A percentile compares a stretch with the other conserved stretches of the same genome.
Conservation (phyloP, 2,797 vertebrate genomes). For the Eulemur mongoz region DNA sequence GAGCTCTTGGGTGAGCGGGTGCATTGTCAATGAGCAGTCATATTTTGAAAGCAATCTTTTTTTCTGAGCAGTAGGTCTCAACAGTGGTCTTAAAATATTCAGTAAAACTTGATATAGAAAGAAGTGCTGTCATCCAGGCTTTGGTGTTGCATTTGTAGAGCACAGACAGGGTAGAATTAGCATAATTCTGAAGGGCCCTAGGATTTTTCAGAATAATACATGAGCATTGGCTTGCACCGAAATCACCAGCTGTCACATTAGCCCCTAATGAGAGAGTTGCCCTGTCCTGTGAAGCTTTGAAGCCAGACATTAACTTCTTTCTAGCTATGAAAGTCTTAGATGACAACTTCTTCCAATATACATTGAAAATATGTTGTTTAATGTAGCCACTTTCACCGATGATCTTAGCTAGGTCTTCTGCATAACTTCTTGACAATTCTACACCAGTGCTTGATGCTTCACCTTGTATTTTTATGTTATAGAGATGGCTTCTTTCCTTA, state of each 20-base stretch:
- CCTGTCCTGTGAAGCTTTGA: neutral
- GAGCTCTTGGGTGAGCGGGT: neutral
- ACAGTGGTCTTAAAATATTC: neutral
- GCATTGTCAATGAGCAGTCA: neutral
- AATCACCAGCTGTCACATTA: neutral
- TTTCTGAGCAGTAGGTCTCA: neutral
- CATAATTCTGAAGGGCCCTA: neutral
- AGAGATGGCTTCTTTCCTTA: too few relatives aligned
- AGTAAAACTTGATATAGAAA: neutral
- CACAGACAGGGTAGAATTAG: neutral
- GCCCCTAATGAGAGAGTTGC: neutral
- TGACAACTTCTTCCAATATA: neutral
- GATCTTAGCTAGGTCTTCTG: neutral
- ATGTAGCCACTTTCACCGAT: neutral
- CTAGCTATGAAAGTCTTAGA: neutral
- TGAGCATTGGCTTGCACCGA: neutral
- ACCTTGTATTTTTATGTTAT: too few relatives aligned
- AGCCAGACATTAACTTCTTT: neutral
- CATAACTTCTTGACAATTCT: neutral
- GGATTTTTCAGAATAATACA: neutral
- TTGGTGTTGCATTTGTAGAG: neutral
- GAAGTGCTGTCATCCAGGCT: neutral
- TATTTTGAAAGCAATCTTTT: neutral
- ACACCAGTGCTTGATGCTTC: too few relatives aligned
- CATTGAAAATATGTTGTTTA: neutral